Percentiles rank a stretch among this genome's conserved stretches.
phyloP scores from a whole-genome alignment of 1,140 invertebrate genomes.

The Nomia melanderi region DNA sequence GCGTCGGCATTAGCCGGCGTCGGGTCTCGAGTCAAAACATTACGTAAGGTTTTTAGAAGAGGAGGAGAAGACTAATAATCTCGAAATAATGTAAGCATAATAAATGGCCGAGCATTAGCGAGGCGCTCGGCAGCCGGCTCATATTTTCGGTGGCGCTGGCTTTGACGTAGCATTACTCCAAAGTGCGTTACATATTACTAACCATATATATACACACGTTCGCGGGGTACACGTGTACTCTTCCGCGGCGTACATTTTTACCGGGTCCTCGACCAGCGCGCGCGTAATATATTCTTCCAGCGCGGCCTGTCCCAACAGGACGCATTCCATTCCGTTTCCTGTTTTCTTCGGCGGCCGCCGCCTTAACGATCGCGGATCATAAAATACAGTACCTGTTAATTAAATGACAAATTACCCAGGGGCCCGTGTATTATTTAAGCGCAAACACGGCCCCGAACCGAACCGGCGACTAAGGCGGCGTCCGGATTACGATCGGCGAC shows the following conservation, averaged over 20 bases:
- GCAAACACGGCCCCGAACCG: background rate
- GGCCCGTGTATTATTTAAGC: constrained; percentile 24
- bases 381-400: constrained; percentile 44
- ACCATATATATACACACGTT: constrained; percentile 51
- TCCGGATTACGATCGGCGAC: constrained; percentile 28
- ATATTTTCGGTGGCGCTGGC: constrained; percentile 80
- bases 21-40: constrained; percentile 69
- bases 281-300: constrained; percentile 45
- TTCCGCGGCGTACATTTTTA: constrained; percentile 37
- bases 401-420: constrained; percentile 44
- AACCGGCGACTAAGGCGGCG: too few relatives aligned
- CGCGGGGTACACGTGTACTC: background rate
- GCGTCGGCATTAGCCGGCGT: constrained; percentile 54
- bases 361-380: constrained; percentile 26
- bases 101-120: constrained; percentile 79
- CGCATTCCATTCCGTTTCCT: constrained; percentile 47
- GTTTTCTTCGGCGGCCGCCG: constrained; percentile 37
- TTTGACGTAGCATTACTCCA: constrained; percentile 80
- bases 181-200: constrained; percentile 78
- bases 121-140: constrained; percentile 77
- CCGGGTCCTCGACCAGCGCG: background rate
- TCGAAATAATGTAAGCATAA: constrained; percentile 80
- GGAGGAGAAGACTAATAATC: constrained; percentile 78
- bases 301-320: constrained; percentile 37
- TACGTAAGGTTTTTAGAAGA: constrained; percentile 71